phyloP scores from a whole-genome alignment of 2,888 invertebrate species.

The Ceriagrion tenellum region DNA sequence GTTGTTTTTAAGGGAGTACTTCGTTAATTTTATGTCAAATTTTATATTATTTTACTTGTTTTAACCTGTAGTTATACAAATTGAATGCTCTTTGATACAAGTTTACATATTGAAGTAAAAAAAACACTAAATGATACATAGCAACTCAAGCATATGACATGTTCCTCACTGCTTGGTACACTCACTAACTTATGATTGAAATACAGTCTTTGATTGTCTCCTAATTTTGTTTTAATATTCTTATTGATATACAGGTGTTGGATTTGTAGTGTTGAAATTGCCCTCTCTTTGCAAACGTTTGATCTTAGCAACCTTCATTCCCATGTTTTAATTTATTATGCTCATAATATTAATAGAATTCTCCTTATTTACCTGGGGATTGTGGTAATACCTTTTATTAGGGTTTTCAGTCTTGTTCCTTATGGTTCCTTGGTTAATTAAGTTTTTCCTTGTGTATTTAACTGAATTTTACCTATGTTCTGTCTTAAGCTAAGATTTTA shows the following conservation, averaged over 20 bases:
- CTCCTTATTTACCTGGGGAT: slow-evolving; percentile 57
- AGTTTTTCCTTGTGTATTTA: slow-evolving; percentile 34
- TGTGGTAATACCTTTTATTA: slow-evolving; percentile 38
- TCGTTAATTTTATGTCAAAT: background rate
- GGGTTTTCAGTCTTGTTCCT: slow-evolving; percentile 19
- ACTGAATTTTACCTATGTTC: slow-evolving; percentile 32
- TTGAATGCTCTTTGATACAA: background rate
- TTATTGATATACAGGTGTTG: slow-evolving; percentile 53
- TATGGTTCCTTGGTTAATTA: slow-evolving; percentile 33
- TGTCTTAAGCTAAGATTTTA: slow-evolving; percentile 54
- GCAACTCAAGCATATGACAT: background rate
- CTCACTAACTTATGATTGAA: background rate
- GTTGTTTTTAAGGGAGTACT: slow-evolving; percentile 2
- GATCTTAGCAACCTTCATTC: slow-evolving; percentile 48
- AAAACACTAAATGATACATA: background rate
- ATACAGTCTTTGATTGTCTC: slow-evolving; percentile 17
- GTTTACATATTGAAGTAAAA: background rate
- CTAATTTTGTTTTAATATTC: slow-evolving; percentile 38
- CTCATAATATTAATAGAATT: slow-evolving; percentile 46
- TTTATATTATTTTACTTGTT: background rate
- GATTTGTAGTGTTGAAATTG: slow-evolving; percentile 27
- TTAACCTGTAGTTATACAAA: background rate
- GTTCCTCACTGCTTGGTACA: background rate
- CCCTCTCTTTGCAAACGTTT: background rate
- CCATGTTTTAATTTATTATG: slow-evolving; percentile 25